phyloP scores from a whole-genome alignment of 2,113 vertebrate species.

The Nibea coibor region DNA sequence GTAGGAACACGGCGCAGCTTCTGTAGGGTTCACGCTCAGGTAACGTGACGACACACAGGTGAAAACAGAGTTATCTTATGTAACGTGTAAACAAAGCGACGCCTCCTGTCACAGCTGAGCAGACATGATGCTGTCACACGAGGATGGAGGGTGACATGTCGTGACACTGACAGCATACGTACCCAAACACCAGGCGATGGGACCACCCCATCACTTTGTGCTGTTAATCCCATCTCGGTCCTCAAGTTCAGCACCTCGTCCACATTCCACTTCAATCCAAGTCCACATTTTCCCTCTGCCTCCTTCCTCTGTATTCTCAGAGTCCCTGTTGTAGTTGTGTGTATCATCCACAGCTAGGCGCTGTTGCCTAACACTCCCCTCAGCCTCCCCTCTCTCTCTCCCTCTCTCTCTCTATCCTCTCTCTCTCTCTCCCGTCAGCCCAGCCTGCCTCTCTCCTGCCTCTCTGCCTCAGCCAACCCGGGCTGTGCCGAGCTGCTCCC shows the following conservation, averaged over 20 bases:
- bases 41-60: no score
- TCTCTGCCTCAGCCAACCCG: conserved; percentile 89
- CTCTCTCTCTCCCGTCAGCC: conserved; percentile 34
- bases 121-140: neutral
- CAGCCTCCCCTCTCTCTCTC: conserved; percentile 25
- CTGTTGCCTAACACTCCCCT: conserved; percentile 87
- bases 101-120: neutral
- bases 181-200: neutral
- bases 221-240: neutral
- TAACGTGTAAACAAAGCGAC: neutral
- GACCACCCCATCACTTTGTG: neutral
- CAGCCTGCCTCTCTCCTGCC: conserved; percentile 80
- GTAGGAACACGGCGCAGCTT: no score
- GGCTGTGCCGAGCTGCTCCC: conserved; percentile 99
- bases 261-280: conserved; percentile 42
- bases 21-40: no score
- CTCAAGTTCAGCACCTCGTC: conserved; percentile 12
- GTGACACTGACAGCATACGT: neutral
- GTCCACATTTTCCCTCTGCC: conserved; percentile 79
- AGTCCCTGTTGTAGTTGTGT: conserved; percentile 86
- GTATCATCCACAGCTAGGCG: conserved; percentile 92
- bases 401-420: conserved; percentile 55
- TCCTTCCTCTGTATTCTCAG: conserved; percentile 53
- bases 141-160: neutral
- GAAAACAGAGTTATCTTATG: no score